These are phyloP conservation scores for Dastarcus helophoroides DNA, from an alignment of 2,888 invertebrate species.

Conservation along the genomic window DNA sequence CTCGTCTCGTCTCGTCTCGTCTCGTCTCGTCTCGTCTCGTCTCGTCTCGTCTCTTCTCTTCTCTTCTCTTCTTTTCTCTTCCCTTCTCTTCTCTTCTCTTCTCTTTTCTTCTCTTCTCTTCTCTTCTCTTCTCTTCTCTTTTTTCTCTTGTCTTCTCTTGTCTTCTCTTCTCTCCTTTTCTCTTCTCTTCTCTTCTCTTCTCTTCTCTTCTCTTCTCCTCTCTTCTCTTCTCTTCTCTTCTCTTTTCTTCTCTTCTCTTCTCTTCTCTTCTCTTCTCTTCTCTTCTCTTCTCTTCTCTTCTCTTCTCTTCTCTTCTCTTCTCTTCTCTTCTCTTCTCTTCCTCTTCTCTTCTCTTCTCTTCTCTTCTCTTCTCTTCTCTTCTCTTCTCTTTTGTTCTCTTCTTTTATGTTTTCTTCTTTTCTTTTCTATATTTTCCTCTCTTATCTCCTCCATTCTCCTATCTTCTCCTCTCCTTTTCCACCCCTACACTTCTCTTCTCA, in stretches of 20 bases:
- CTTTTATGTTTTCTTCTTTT: too few relatives aligned
- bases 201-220: background rate
- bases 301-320: background rate
- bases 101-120: constrained; percentile 1
- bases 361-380: constrained; percentile 11
- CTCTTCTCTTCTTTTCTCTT: constrained; percentile 2
- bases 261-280: background rate
- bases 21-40: constrained; percentile 2
- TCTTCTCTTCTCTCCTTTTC: background rate
- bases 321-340: background rate
- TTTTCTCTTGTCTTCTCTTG: too few relatives aligned
- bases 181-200: background rate
- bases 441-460: too few relatives aligned
- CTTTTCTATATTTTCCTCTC: too few relatives aligned
- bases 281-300: background rate
- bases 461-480: too few relatives aligned
- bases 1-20: constrained; percentile 2
- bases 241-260: background rate
- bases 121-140: background rate
- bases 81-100: constrained; percentile 2
- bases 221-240: constrained; percentile 1
- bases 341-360: constrained; percentile 14
- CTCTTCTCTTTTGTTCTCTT: too few relatives aligned
- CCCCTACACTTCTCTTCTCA: constrained; percentile 7
- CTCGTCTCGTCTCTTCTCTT: constrained; percentile 1